These are phyloP conservation scores for Ooceraea biroi DNA, from an alignment of 1,140 invertebrate species.

Conservation along the genomic window DNA sequence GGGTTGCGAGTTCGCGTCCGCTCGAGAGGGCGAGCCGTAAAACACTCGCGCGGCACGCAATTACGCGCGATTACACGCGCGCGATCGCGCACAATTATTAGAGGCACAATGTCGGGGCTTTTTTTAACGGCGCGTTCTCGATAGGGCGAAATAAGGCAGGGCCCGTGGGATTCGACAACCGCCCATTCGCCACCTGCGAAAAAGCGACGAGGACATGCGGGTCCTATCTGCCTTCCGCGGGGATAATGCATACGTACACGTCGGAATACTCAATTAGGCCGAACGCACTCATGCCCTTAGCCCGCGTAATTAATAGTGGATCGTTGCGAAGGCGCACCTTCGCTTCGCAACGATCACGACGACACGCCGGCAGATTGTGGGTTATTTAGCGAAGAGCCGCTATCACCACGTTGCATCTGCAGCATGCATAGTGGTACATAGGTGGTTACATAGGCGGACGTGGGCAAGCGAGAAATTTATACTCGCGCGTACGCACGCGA, in stretches of 20 bases:
- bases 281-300: slow-evolving; percentile 62
- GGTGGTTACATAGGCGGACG: neutral
- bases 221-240: slow-evolving; percentile 77
- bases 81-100: slow-evolving; percentile 18
- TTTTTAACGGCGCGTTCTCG: slow-evolving; percentile 15
- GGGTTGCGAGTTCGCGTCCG: neutral
- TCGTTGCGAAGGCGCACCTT: slow-evolving; percentile 48
- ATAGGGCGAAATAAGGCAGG: slow-evolving; percentile 4
- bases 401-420: slow-evolving; percentile 29
- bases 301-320: slow-evolving; percentile 68
- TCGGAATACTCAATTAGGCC: slow-evolving; percentile 70
- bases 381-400: slow-evolving; percentile 56
- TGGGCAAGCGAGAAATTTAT: slow-evolving; percentile 22
- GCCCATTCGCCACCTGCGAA: slow-evolving; percentile 78
- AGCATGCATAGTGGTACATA: slow-evolving; percentile 21
- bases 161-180: slow-evolving; percentile 56
- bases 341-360: slow-evolving; percentile 46
- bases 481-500: neutral
- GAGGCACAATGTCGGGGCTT: neutral
- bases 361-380: slow-evolving; percentile 36
- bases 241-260: slow-evolving; percentile 43
- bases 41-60: neutral
- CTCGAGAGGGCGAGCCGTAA: neutral
- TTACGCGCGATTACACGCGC: slow-evolving; percentile 20
- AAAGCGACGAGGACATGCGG: slow-evolving; percentile 78